Conservation (phyloP, 2,113 vertebrate species). For the Benthochromis sp. region DNA sequence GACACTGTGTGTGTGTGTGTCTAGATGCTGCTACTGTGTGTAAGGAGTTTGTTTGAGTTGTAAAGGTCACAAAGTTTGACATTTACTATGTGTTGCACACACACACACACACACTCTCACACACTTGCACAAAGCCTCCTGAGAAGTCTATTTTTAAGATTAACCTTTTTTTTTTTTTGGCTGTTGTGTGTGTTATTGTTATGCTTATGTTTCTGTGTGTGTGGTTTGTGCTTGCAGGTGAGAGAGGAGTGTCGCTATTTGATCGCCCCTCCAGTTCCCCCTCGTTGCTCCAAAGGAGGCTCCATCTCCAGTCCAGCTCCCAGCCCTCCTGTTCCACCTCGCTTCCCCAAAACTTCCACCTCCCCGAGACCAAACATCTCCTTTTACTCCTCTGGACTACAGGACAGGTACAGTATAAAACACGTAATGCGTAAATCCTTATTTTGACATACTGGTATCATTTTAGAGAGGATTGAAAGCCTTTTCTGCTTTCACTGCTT, state of each 20-base stretch:
- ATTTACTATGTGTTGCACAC: constrained; percentile 36
- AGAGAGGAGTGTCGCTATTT: constrained; percentile 94
- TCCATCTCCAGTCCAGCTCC: constrained; percentile 63
- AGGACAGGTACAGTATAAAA: constrained; percentile 76
- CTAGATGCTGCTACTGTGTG: background rate
- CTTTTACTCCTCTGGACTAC: constrained; percentile 91
- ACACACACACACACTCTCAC: background rate
- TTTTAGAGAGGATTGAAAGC: background rate
- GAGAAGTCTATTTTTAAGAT: background rate
- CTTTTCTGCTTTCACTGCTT: background rate
- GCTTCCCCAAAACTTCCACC: constrained; percentile 75
- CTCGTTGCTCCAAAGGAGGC: constrained; percentile 76
- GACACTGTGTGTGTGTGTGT: background rate
- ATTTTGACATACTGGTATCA: background rate
- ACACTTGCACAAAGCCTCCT: background rate
- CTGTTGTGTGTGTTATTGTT: background rate
- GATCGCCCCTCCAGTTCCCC: constrained; percentile 89
- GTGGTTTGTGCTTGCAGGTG: constrained; percentile 73
- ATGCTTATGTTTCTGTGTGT: background rate
- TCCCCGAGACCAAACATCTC: constrained; percentile 82
- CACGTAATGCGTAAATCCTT: background rate
- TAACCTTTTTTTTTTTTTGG: background rate
- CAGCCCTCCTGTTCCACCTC: constrained; percentile 80
- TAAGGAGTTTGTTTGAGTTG: constrained; percentile 39
- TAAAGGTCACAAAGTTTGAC: constrained; percentile 55